These are phyloP conservation scores for Corydoras sp. DNA, from an alignment of 2,113 vertebrate species.

Conservation along the genomic window DNA sequence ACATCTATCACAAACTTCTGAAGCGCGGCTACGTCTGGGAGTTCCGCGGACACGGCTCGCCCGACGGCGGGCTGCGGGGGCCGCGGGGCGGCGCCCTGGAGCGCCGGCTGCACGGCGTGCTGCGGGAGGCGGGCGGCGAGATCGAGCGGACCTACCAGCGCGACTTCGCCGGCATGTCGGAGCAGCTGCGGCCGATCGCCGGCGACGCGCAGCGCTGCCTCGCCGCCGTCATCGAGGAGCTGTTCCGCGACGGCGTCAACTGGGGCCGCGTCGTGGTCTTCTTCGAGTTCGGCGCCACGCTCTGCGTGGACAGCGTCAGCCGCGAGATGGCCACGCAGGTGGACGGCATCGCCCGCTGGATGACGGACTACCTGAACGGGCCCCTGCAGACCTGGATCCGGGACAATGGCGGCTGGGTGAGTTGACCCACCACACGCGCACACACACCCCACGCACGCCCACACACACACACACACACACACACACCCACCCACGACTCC, in stretches of 20 bases:
- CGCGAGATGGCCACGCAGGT: slow-evolving; percentile 76
- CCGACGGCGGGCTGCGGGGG: slow-evolving; percentile 37
- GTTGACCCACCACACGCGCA: slow-evolving; percentile 8
- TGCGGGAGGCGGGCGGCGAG: slow-evolving; percentile 74
- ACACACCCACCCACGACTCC: too few relatives aligned
- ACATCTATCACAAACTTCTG: slow-evolving; percentile 54
- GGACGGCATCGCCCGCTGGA: slow-evolving; percentile 79
- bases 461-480: too few relatives aligned
- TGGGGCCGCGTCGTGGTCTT: slow-evolving; percentile 90
- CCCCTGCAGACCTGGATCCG: slow-evolving; percentile 83
- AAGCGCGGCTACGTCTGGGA: slow-evolving; percentile 51
- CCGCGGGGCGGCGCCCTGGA: slow-evolving; percentile 35
- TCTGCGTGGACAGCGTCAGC: slow-evolving; percentile 79
- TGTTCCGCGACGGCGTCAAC: slow-evolving; percentile 86
- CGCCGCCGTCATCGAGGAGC: slow-evolving; percentile 75
- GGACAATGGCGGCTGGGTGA: slow-evolving; percentile 90
- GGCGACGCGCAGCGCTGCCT: slow-evolving; percentile 71
- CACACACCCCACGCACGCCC: neutral
- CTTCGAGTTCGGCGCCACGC: slow-evolving; percentile 83
- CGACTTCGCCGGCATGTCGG: slow-evolving; percentile 78
- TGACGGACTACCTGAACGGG: slow-evolving; percentile 87
- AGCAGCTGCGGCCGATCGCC: slow-evolving; percentile 71
- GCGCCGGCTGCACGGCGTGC: slow-evolving; percentile 65
- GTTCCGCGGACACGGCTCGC: slow-evolving; percentile 3
- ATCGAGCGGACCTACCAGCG: slow-evolving; percentile 74